These are phyloP conservation scores for Sinocyclocheilus anshuiensis DNA, from an alignment of 2,113 vertebrate species.

Conservation along the genomic window DNA sequence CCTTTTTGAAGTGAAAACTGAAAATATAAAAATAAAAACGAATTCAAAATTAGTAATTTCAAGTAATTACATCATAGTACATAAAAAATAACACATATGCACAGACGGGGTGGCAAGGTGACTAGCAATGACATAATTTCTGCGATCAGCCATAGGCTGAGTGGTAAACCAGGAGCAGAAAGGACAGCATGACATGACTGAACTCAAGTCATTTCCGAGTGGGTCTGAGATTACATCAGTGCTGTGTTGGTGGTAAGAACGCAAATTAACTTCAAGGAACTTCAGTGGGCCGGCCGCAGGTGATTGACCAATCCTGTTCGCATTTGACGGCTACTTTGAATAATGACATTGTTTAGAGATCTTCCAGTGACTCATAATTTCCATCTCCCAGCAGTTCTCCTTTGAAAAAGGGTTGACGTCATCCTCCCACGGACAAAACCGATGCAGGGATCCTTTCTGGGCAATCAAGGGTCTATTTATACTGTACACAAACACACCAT, in stretches of 20 bases:
- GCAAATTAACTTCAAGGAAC: background rate
- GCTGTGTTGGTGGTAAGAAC: background rate
- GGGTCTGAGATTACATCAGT: background rate
- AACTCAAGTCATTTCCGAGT: background rate
- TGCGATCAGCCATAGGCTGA: background rate
- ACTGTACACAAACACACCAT: slow-evolving; percentile 13
- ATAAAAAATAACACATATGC: background rate
- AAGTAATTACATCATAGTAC: background rate
- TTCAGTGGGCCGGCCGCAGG: slow-evolving; percentile 3
- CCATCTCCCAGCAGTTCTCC: slow-evolving; percentile 38
- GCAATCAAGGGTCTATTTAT: slow-evolving; percentile 33
- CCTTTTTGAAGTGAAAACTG: too few relatives aligned
- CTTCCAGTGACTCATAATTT: slow-evolving; percentile 50
- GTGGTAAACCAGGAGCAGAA: background rate
- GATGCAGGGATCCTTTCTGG: slow-evolving; percentile 11
- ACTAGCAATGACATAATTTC: background rate
- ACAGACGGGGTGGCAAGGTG: background rate
- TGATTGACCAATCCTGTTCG: slow-evolving; percentile 2
- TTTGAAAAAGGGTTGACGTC: slow-evolving; percentile 40
- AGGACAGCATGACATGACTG: background rate
- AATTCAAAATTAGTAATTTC: background rate
- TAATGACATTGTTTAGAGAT: slow-evolving; percentile 34
- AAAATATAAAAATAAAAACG: too few relatives aligned
- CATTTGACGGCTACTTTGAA: slow-evolving; percentile 16
- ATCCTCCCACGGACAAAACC: slow-evolving; percentile 49